Base-by-base conservation (phyloP, 2,113 vertebrate species). In the Hemiprocne comata region DNA sequence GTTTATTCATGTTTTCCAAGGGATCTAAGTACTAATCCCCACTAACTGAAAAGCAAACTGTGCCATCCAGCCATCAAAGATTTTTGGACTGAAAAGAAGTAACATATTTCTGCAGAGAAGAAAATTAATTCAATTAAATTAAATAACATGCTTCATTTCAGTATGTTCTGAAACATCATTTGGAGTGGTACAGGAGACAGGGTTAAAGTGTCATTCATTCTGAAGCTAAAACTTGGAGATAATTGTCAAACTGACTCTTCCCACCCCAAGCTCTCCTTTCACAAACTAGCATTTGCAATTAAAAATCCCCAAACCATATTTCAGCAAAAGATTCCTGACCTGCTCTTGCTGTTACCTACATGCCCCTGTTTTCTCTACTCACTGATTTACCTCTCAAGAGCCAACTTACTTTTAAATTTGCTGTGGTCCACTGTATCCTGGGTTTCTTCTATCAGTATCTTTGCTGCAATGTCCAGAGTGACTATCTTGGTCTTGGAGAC, bases 371-470 rank as follows among this genome's bases (percentile, higher is more conserved):
- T 57, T 57, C 44, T 62, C 72, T 81, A 78, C 40, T 72, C n/a
- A 69, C 48, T 72, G 33, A 76, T 64, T 82, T 1, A 4, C 14
- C 36, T 77, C 40, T 50, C 46, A 91, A 76, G 50, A 89, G 34
- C 24, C 78, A 90, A 29, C 99, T 98, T 98, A 99, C 99, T 99
- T 98, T 99, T 99, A 97, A 99, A 99, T 96, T 99, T 99, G 98
- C 99, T 99, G 87, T 99, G 98, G 88, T 99, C 99, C 3, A 98
- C 98, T 3, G 98, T 96, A 89, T 99, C 98, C 87, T 98, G 99
- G 24, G 98, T 98, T 92, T 99, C 98, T 95, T 99, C 98, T 87
- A 99, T 99, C 79, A 99, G 97, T 94, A 99, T 98, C 95, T 99
- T 99, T 60, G 99, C 99, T 14, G 99, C 99, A 2, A 98, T 95